Conservation (phyloP, 2,888 invertebrate genomes). For the Phengaris alcon region DNA sequence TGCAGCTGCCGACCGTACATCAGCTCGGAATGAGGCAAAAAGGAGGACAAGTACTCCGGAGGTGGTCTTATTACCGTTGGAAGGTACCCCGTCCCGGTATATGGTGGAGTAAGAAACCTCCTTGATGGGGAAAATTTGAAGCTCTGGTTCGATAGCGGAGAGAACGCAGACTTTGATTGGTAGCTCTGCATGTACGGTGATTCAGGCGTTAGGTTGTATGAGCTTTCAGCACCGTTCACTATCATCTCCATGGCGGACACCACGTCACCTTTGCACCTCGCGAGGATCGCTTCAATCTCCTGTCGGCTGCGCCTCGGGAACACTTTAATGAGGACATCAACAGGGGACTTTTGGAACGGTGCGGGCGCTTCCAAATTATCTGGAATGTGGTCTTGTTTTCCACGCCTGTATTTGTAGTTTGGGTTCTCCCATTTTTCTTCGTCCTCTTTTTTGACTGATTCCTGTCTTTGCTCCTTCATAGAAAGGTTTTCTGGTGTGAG, state of each 20-base stretch:
- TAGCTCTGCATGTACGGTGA: conserved; percentile 70
- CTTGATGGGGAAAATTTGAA: conserved; percentile 85
- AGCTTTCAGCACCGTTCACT: conserved; percentile 81
- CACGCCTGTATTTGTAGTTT: conserved; percentile 67
- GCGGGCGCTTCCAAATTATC: conserved; percentile 52
- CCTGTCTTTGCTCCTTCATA: conserved; percentile 82
- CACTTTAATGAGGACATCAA: conserved; percentile 92
- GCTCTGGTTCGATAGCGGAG: conserved; percentile 82
- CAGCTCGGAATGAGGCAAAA: conserved; percentile 70
- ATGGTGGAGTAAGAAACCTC: conserved; percentile 89
- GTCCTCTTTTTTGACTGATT: conserved; percentile 74
- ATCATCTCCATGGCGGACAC: conserved; percentile 96
- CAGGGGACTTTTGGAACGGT: conserved; percentile 83
- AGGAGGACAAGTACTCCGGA: conserved; percentile 70
- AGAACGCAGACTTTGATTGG: conserved; percentile 87
- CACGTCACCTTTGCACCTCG: conserved; percentile 92
- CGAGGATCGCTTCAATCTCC: conserved; percentile 91
- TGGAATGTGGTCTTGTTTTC: conserved; percentile 48
- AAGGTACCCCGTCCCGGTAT: conserved; percentile 89
- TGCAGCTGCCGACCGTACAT: conserved; percentile 71
- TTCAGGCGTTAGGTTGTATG: conserved; percentile 64
- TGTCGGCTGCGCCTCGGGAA: conserved; percentile 92
- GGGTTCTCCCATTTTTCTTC: conserved; percentile 69
- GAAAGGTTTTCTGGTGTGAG: conserved; percentile 90
- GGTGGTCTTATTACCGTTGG: conserved; percentile 85